Base-by-base conservation (phyloP, 2,113 vertebrate genomes). In the Spilogale gracilis region DNA sequence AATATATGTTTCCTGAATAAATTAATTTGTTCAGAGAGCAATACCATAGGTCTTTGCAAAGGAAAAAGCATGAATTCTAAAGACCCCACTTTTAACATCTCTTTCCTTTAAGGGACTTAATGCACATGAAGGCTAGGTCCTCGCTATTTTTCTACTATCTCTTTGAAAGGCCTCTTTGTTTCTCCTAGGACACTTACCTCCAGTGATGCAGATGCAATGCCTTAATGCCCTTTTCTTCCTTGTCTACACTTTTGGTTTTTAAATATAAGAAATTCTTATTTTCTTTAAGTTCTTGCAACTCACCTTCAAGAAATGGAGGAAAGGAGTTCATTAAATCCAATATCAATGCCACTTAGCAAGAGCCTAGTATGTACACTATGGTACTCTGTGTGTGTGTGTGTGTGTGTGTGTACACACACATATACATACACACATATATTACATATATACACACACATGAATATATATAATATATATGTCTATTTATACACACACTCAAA, bases 11-110 rank as follows among this genome's bases (percentile, higher is more conserved):
- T 58, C 18, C 56, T 56, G 16, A 92, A 89, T 88, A 63, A 67
- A 76, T 96, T 90, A 52, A 81, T 90, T 92, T 96, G 6, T 95
- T n/a, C 9, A 67, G 50, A 82, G 50, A 10, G 6, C 18, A 94
- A n/a, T 76, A 9, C 1, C 14, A 12, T 38, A 84, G 6, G 18
- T 94, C 63, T 94, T 82, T 73, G 81, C 69, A 91, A 90, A 89
- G 48, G 10, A 54, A 84, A 84, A 85, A n/a, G 1, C 13, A 32
- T 38, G 21, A 90, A 74, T 5, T 85, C 32, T n/a, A 45, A 93
- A 5, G 45, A 78, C 1, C 23, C 2, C 16, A 38, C 20, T 63
- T 88, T 73, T n/a, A 61, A 65, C 18, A n/a, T 91, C 71, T 23
- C 9, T 60, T 2, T 52, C 20, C 93, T 16, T 25, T 5, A 6